phyloP scores from a whole-genome alignment of 2,888 invertebrate genomes.

The Pristionchus maxplancki region DNA sequence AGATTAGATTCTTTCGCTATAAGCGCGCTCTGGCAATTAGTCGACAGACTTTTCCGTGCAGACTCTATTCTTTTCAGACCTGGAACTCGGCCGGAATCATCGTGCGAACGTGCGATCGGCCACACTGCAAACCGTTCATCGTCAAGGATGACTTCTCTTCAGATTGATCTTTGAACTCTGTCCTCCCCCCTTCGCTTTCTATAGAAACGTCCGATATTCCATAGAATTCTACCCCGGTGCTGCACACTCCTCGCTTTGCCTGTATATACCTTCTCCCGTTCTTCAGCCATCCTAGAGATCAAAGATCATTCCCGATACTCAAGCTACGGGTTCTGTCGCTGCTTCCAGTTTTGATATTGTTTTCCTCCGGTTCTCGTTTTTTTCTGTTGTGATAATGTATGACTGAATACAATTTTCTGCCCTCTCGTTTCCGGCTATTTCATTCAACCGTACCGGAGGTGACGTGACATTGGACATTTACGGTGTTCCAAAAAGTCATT shows the following conservation, averaged over 20 bases:
- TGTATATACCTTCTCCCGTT: not conserved
- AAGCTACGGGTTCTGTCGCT: not conserved
- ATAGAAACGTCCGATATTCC: not conserved
- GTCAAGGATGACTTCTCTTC: not conserved
- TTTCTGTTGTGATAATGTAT: conserved; percentile 1
- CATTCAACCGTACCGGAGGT: not conserved
- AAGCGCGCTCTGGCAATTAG: no score
- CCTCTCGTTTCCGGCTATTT: not conserved
- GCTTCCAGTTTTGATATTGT: conserved; percentile 7
- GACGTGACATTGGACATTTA: no score
- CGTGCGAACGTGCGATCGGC: conserved; percentile 43
- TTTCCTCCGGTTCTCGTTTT: not conserved
- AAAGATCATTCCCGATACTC: conserved; percentile 18
- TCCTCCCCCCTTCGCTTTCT: not conserved
- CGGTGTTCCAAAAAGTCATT: no score
- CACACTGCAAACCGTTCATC: conserved; percentile 51
- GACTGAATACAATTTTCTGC: not conserved
- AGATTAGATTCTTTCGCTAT: no score
- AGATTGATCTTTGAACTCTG: conserved; percentile 18
- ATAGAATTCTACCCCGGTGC: not conserved
- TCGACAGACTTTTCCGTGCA: no score
- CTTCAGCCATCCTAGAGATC: conserved; percentile 6
- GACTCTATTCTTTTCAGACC: conserved; percentile 22
- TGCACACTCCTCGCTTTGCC: not conserved
- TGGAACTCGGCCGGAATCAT: conserved; percentile 45